These are phyloP conservation scores for Beris morrisii DNA, from an alignment of 2,888 invertebrate species.

Conservation along the genomic window DNA sequence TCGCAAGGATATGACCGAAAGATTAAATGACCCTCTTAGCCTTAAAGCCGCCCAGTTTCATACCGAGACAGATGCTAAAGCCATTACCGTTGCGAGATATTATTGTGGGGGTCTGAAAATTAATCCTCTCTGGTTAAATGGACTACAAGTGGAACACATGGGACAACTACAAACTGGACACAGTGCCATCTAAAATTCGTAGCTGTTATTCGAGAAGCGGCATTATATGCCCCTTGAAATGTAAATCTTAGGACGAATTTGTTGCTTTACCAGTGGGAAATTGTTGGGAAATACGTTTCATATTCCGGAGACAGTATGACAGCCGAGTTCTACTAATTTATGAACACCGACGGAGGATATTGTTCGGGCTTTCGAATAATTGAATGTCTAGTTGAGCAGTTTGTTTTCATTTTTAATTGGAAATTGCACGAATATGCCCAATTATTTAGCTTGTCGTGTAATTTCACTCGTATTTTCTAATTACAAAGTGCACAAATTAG, in stretches of 20 bases:
- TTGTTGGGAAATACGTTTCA: too few species aligned
- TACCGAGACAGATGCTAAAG: constrained; percentile 35
- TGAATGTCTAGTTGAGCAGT: constrained; percentile 8
- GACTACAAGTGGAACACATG: constrained; percentile 32
- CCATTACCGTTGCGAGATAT: constrained; percentile 11
- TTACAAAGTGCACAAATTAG: constrained; percentile 17
- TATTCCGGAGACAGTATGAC: too few species aligned
- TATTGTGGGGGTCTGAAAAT: constrained; percentile 28
- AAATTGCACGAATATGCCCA: not conserved
- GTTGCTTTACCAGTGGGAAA: too few species aligned
- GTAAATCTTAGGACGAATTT: too few species aligned
- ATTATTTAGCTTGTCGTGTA: constrained; percentile 14
- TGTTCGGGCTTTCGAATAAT: constrained; percentile 6
- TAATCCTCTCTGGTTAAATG: constrained; percentile 37
- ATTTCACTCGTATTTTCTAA: constrained; percentile 22
- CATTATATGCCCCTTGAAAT: too few species aligned
- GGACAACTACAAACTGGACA: constrained; percentile 20
- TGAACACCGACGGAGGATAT: too few species aligned
- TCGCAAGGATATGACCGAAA: constrained; percentile 22
- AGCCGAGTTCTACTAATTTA: too few species aligned
- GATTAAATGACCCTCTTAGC: constrained; percentile 38
- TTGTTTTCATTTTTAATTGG: too few species aligned
- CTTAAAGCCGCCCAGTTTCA: constrained; percentile 33
- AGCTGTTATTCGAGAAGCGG: too few species aligned
- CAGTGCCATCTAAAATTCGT: too few species aligned